Base-by-base conservation (phyloP, 2,888 invertebrate species). In the Eilema griseolum region DNA sequence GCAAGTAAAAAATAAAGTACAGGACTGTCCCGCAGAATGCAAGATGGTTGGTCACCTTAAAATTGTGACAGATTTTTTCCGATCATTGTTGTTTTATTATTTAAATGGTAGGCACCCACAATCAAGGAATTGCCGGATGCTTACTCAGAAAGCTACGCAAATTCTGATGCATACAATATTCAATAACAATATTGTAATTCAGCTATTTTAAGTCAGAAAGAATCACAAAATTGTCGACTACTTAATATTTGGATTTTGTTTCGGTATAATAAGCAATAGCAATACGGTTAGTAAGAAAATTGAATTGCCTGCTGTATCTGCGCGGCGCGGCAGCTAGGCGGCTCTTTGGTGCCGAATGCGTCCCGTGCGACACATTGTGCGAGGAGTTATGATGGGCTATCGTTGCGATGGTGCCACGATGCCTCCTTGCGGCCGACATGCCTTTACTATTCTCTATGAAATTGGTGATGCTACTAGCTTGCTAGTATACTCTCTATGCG, bases 201-300 rank as follows among this genome's bases (percentile, higher is more conserved):
- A n/a, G 28, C 8, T 28, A 52, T 11, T 28, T 5, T 52, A 26
- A 61, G 61, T 59, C 59, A 14, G 60, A 69, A 24, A 31, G 62
- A 74, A 71, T 70, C 63, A 72, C 57, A 66, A 68, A 76, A 46
- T 70, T 69, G 61, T 61, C 37, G 61, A 24, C 26, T 63, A n/a
- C n/a, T n/a, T n/a, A 68, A 67, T 41, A 72, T 63, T 76, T 69
- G 61, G 66, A 73, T 65, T 78, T 67, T 52, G 41, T 71, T 4
- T 72, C 33, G 60, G 67, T 77, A 72, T 77, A 76, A 79, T 76
- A 82, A 79, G 87, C 88, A 87, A 90, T 87, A 85, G 85, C 88
- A 88, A 90, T 92, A 91, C 85, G 90, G 92, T 91, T 90, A 92
- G 92, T 89, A 91, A 92, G 92, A 93, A 93, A 93, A 94, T 94